phyloP scores from a whole-genome alignment of 30 jellyfish, hydroid and myxozoan genomes.

The Aurelia aurita complex sp. Pacific region DNA sequence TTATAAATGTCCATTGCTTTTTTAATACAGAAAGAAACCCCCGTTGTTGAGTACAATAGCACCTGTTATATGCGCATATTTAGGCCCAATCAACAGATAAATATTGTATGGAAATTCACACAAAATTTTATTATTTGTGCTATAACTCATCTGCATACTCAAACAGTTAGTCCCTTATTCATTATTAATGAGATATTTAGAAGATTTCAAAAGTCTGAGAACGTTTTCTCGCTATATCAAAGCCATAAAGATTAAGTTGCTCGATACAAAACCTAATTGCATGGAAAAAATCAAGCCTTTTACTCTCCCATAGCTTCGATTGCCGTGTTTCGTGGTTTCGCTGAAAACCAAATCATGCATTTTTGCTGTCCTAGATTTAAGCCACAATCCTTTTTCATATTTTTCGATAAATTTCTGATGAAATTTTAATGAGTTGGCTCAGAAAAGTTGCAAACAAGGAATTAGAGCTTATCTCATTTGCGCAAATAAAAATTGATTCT shows the following conservation, averaged over 20 bases:
- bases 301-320: too few species aligned
- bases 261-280: too few species aligned
- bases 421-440: neutral
- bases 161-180: conserved; percentile 16
- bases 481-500: too few species aligned
- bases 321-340: conserved; percentile 13
- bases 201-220: conserved; percentile 19
- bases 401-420: neutral
- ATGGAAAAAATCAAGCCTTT: too few species aligned
- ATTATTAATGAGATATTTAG: conserved; percentile 27
- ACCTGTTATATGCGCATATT: conserved; percentile 35
- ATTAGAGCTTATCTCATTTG: neutral
- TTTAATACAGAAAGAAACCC: neutral
- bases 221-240: conserved; percentile 13
- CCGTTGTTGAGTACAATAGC: conserved; percentile 6
- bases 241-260: too few species aligned
- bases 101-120: conserved; percentile 26
- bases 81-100: conserved; percentile 10
- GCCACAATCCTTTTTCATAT: conserved; percentile 18
- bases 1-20: too few species aligned
- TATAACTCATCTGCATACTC: conserved; percentile 36
- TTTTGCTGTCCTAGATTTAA: neutral
- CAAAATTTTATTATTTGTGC: conserved; percentile 10
- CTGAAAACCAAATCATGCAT: conserved; percentile 8
- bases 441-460: conserved; percentile 1